Evolutionary conservation across 2,797 vertebrate species (phyloP), one percentile per base, ranked within the genome.

Genomic region (Cossypha heuglini): DNA sequence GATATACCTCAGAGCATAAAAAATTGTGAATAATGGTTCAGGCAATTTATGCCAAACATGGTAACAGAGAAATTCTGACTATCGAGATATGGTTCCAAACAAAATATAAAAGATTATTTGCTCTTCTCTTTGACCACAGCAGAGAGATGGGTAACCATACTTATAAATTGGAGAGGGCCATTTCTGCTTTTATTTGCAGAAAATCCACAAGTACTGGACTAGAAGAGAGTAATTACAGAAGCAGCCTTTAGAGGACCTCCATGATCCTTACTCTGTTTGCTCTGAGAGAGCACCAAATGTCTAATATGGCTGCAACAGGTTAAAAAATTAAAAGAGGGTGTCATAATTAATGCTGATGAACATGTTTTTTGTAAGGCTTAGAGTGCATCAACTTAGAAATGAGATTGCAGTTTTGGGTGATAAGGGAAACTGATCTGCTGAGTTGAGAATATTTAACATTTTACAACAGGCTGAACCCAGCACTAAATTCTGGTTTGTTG

Each of bases 111-210:
- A 54, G 7, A 10, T 31, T 5, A n/a, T 91, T 75, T 84, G 12
- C 3, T 46, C 35, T 49, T 64, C 59, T 89, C 69, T 84, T 49
- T 58, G 33, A 62, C 62, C 22, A 21, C 51, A 55, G 31, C 28
- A 58, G 28, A 52, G 52, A 16, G 4, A 11, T 33, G 35, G 11
- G 49, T 45, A 40, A 21, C 16, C 68, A 10, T 51, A 24, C 6
- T 10, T 9, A 13, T 68, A 51, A 68, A 49, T 40, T 29, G 33
- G 11, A 81, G 22, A 38, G 21, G 29, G 31, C 2, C 6, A 37
- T 81, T 90, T 73, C 15, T 78, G 29, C 6, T 78, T 88, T 88
- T 62, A 49, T 55, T 43, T 92, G 21, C 48, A 92, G 42, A 9
- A 88, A 78, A 6, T 62, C 42, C 14, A 62, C 21, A 43, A 57